Base-by-base conservation (phyloP, 2,113 vertebrate genomes). In the Spilogale gracilis region DNA sequence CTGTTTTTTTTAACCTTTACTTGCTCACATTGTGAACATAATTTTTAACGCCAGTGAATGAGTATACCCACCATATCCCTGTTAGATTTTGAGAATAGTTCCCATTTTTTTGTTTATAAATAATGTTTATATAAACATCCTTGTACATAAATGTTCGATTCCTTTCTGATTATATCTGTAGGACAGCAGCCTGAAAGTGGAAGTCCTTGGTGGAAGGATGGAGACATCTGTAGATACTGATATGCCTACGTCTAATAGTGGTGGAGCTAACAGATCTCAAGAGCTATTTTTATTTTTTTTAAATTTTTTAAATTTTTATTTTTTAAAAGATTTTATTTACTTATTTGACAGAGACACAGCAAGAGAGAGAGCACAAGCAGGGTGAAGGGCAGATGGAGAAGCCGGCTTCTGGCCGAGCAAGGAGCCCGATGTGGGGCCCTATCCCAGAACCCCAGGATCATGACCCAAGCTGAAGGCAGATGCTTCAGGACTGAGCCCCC, bases 211-310 rank as follows among this genome's bases (percentile, higher is more conserved):
- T 43, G 78, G 38, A 56, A n/a, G 43, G 58, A 13, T 50, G 17
- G 84, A 18, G 48, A 48, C 20, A 0, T 63, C 63, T 78, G 45
- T 60, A 50, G 71, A 18, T 13, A 38, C 13, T 18, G 58, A 17
- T 1, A 0, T 16, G 1, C 14, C 14, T 18, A 0, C 60, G 11
- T 43, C 38, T 23, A 11, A 21, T 11, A 16, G 1, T 58, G 38
- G 38, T 1, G 25, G 48, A 23, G n/a, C 0, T 17, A 67, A 56
- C 38, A 14, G 4, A 3, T 78, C 25, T 52, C 48, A 3, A 76
- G 27, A 10, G 48, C 48, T 52, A 6, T 78, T 65, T 61, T 61
- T 61, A 6, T 50, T 50, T 38, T 38, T 38, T 38, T 38, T 38
- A 38, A 50, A 61, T 18, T 20, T 60, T 56, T 56, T 17, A 50